phyloP scores from a whole-genome alignment of 2,888 invertebrate species.

The Teleiodes luculella region DNA sequence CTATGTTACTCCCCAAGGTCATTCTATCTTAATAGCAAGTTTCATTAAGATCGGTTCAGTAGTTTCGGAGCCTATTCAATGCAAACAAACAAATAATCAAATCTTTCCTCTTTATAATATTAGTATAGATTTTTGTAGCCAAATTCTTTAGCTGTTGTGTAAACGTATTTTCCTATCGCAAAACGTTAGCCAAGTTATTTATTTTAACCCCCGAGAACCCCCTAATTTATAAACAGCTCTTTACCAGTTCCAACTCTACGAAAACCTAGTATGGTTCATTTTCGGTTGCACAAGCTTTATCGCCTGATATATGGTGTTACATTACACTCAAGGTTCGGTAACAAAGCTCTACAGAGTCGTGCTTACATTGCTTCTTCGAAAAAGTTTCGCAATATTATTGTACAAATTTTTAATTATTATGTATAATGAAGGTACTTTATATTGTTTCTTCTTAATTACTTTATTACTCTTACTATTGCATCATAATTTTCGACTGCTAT shows the following conservation, averaged over 20 bases:
- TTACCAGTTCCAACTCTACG: neutral
- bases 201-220: neutral
- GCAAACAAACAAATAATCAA: too few species aligned
- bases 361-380: neutral
- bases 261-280: neutral
- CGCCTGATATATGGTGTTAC: constrained; percentile 2
- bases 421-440: too few species aligned
- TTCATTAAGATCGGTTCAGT: too few species aligned
- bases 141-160: neutral
- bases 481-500: too few species aligned
- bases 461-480: too few species aligned
- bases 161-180: neutral
- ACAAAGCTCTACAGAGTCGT: neutral
- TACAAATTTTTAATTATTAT: too few species aligned
- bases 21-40: too few species aligned
- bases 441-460: too few species aligned
- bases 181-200: neutral
- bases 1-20: too few species aligned
- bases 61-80: too few species aligned
- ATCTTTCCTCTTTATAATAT: too few species aligned
- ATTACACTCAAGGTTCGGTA: neutral
- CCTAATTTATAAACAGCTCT: neutral
- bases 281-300: neutral
- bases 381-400: too few species aligned
- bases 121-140: neutral